Percentiles rank a stretch among this genome's conserved stretches.
These are phyloP conservation scores for Helicoverpa zea DNA, from an alignment of 1,140 invertebrate species.

Conservation along the genomic window DNA sequence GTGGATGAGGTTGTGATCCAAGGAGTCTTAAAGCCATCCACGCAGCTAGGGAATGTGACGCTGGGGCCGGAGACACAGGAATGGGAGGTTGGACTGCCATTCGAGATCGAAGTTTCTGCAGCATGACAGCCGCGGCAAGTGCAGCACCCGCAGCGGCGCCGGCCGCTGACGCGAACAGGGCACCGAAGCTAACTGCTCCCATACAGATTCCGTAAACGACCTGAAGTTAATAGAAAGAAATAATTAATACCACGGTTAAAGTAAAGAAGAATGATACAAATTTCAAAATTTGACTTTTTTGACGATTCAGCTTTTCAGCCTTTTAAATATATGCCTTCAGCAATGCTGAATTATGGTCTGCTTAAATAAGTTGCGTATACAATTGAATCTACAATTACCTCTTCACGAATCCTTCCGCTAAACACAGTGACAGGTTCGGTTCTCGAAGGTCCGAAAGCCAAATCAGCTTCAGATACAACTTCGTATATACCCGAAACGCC, in stretches of 20 bases:
- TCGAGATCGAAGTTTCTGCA: slow-evolving; percentile 91
- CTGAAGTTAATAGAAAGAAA: slow-evolving; percentile 53
- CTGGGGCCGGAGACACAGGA: slow-evolving; percentile 87
- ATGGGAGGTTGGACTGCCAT: slow-evolving; percentile 84
- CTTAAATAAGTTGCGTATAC: no score
- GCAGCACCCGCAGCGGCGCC: slow-evolving; percentile 94
- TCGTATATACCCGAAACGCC: slow-evolving; percentile 95
- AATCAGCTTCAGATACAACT: slow-evolving; percentile 96
- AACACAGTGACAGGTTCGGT: slow-evolving; percentile 94
- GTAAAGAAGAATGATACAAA: not conserved
- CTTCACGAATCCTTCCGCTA: slow-evolving; percentile 94
- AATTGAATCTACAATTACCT: slow-evolving; percentile 85
- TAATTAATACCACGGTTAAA: not conserved
- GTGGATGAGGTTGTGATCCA: slow-evolving; percentile 84
- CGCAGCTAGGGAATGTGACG: slow-evolving; percentile 89
- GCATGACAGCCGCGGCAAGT: slow-evolving; percentile 91
- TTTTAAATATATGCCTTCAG: no score
- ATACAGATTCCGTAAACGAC: slow-evolving; percentile 96
- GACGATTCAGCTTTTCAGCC: no score
- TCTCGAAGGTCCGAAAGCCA: slow-evolving; percentile 95
- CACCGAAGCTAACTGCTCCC: slow-evolving; percentile 95
- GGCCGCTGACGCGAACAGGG: slow-evolving; percentile 94
- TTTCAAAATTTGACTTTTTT: no score
- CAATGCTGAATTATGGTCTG: no score
- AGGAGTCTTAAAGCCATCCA: slow-evolving; percentile 92